Percentiles rank a stretch among this genome's conserved stretches.
Evolutionary conservation across 2,113 vertebrate species (phyloP).

Genomic region (Cacatua alba): DNA sequence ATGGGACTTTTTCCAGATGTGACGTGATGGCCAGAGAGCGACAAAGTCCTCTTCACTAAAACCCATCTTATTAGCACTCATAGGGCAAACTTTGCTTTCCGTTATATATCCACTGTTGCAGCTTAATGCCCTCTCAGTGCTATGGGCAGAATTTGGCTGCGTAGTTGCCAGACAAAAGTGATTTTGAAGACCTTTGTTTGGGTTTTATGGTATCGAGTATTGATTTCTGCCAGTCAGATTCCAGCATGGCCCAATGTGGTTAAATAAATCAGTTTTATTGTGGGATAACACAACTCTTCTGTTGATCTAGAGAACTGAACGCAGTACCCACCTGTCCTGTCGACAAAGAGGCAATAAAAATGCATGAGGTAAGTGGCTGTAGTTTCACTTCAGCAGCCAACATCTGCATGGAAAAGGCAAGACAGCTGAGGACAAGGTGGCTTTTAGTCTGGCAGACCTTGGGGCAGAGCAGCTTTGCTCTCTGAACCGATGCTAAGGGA

Average conservation of each 20-base stretch:
- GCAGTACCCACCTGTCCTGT: constrained; percentile 81
- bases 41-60: constrained; percentile 1
- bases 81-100: not conserved
- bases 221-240: not conserved
- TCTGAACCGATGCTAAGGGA: not conserved
- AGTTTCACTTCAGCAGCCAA: not conserved
- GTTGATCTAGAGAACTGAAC: constrained; percentile 75
- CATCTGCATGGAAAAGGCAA: not conserved
- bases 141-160: not conserved
- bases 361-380: constrained; percentile 81
- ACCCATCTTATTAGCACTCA: not conserved
- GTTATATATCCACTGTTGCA: not conserved
- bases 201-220: not conserved
- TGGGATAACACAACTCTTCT: constrained; percentile 6
- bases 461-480: not conserved
- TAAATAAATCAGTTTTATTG: not conserved
- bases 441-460: not conserved
- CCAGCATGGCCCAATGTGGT: not conserved
- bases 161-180: not conserved
- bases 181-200: not conserved
- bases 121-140: not conserved
- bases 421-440: not conserved
- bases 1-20: not conserved
- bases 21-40: not conserved
- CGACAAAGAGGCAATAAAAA: constrained; percentile 82